These are phyloP conservation scores for Aphodius sticticus DNA, from an alignment of 2,888 invertebrate species.

Conservation along the genomic window DNA sequence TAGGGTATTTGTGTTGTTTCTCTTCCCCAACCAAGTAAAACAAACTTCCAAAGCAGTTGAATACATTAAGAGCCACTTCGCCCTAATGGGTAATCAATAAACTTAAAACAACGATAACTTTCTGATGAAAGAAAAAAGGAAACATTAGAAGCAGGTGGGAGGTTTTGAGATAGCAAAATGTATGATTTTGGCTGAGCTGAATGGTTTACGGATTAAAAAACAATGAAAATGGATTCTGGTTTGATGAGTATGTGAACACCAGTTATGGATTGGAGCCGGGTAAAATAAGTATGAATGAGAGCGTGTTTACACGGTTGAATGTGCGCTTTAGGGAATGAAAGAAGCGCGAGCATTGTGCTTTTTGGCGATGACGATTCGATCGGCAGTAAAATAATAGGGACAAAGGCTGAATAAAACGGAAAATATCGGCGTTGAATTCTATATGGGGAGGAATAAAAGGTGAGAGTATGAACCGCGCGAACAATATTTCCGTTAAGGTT, in stretches of 20 bases:
- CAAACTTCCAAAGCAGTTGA: too few species aligned
- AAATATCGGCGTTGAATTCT: constrained; percentile 4
- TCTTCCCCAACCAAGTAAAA: too few species aligned
- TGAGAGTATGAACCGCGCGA: not conserved
- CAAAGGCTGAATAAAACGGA: not conserved
- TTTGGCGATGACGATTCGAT: not conserved
- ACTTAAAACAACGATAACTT: too few species aligned
- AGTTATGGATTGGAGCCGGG: not conserved
- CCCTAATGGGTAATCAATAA: too few species aligned
- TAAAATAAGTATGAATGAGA: not conserved
- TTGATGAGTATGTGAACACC: not conserved
- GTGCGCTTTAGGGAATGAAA: not conserved
- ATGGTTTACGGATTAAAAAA: not conserved
- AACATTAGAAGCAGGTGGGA: too few species aligned
- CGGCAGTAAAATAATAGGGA: constrained; percentile 4
- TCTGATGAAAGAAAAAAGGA: too few species aligned
- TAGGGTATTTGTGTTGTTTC: too few species aligned
- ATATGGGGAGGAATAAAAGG: not conserved
- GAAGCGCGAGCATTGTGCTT: not conserved
- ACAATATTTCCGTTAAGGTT: not conserved
- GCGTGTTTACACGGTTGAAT: not conserved
- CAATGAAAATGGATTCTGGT: not conserved
- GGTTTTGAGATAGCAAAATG: too few species aligned
- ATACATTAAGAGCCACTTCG: too few species aligned
- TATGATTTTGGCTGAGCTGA: too few species aligned